These are phyloP conservation scores for Siniperca obscura DNA, from an alignment of 2,797 vertebrate species.

Conservation along the genomic window DNA sequence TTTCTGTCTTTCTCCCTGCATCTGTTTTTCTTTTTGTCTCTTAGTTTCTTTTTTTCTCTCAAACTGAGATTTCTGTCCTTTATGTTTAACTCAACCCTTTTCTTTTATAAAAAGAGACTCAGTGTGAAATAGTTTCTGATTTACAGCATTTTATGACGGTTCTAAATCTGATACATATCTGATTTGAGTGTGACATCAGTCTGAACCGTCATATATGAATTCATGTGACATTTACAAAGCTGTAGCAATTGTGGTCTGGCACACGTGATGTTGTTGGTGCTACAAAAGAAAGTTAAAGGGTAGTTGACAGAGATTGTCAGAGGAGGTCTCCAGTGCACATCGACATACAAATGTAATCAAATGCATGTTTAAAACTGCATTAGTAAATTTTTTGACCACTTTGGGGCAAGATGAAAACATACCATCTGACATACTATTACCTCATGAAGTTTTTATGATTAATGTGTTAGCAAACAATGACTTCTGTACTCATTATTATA, in stretches of 20 bases:
- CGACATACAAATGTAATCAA: background rate
- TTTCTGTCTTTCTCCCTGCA: conserved; percentile 37
- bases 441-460: background rate
- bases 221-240: conserved; percentile 15
- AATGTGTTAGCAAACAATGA: too few relatives aligned
- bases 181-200: background rate
- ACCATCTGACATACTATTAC: background rate
- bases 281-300: background rate
- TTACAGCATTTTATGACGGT: background rate
- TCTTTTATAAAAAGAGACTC: background rate
- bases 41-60: conserved; percentile 3
- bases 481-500: background rate
- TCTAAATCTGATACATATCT: conserved; percentile 21
- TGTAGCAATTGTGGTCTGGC: background rate
- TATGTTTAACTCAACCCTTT: background rate
- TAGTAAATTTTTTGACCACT: background rate
- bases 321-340: background rate
- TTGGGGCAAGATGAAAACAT: background rate
- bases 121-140: background rate
- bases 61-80: conserved; percentile 17
- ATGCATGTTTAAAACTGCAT: background rate
- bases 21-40: conserved; percentile 50
- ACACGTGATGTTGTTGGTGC: background rate
- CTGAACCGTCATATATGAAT: background rate
- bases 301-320: background rate